Evolutionary conservation across 2,888 invertebrate genomes (phyloP).

Genomic region (Eugnorisma glareosa): DNA sequence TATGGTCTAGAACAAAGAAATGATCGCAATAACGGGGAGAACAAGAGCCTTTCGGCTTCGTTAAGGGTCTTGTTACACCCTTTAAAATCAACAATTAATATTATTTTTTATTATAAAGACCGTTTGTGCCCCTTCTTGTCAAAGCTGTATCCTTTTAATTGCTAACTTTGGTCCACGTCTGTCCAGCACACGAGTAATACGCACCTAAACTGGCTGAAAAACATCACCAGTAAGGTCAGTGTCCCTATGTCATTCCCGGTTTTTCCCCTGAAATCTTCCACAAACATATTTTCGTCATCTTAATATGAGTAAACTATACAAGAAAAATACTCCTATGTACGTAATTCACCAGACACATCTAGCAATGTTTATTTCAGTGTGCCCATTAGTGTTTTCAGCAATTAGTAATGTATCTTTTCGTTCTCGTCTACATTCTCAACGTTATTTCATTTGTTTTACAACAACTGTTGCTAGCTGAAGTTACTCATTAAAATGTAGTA

Average conservation of each 20-base stretch:
- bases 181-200: too few species aligned
- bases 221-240: not conserved
- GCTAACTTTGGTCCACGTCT: too few species aligned
- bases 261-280: too few species aligned
- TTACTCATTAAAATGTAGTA: slow-evolving; percentile 28
- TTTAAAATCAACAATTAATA: too few species aligned
- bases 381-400: slow-evolving; percentile 29
- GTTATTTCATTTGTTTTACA: slow-evolving; percentile 21
- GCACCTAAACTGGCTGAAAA: not conserved
- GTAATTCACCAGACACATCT: not conserved
- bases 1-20: too few species aligned
- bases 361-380: slow-evolving; percentile 1
- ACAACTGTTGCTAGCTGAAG: not conserved
- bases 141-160: too few species aligned
- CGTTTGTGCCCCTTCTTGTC: too few species aligned
- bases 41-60: too few species aligned
- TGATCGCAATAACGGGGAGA: too few species aligned
- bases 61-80: too few species aligned
- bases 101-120: too few species aligned
- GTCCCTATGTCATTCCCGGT: not conserved
- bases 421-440: not conserved
- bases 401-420: slow-evolving; percentile 33
- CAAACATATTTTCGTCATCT: not conserved
- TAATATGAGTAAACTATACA: not conserved
- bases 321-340: not conserved